phyloP scores from a whole-genome alignment of 2,113 vertebrate species.

The Athene cunicularia region DNA sequence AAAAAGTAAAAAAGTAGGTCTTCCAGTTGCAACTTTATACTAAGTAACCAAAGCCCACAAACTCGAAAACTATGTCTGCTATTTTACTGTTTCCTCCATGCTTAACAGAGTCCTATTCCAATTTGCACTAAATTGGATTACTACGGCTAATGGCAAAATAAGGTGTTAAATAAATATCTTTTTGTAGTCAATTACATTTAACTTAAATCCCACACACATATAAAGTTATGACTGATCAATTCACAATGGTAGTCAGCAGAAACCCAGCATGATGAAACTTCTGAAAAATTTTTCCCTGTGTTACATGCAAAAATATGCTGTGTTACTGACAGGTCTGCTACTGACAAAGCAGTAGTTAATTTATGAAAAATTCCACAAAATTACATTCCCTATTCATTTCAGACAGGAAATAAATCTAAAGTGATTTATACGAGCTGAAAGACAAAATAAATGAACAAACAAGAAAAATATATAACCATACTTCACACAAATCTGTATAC shows the following conservation, averaged over 20 bases:
- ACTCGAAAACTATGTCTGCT: neutral
- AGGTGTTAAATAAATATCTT: neutral
- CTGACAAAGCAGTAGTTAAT: neutral
- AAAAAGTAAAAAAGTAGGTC: neutral
- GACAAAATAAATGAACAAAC: neutral
- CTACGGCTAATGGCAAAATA: neutral
- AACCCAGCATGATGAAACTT: neutral
- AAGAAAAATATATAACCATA: neutral
- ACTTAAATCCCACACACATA: neutral
- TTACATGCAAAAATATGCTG: neutral
- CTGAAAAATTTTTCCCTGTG: neutral
- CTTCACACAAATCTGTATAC: neutral
- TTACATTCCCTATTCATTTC: neutral
- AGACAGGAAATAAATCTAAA: neutral
- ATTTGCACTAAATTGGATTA: neutral
- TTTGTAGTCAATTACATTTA: neutral
- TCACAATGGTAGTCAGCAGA: neutral
- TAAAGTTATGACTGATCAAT: neutral
- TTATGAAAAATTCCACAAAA: neutral
- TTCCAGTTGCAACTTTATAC: neutral
- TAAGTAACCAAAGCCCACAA: neutral
- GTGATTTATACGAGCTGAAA: neutral
- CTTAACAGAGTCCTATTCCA: neutral
- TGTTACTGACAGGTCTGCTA: neutral
- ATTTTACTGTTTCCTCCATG: neutral